These are phyloP conservation scores for Sparidentex hasta DNA, from an alignment of 2,797 vertebrate genomes.

Conservation along the genomic window DNA sequence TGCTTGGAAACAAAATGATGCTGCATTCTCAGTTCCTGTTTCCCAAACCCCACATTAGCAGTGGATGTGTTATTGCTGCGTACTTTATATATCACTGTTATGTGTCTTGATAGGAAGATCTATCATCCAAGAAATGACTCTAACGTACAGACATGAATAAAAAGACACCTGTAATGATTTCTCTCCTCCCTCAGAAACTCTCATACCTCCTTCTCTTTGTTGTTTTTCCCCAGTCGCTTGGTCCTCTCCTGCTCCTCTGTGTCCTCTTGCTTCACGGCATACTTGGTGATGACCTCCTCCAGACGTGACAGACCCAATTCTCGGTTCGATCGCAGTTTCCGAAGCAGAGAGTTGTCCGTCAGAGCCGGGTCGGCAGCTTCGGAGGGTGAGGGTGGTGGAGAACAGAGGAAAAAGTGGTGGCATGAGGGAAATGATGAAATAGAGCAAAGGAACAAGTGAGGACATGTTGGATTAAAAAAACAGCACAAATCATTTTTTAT, in stretches of 20 bases:
- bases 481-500: too few species aligned
- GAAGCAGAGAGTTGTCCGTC: conserved; percentile 75
- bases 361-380: conserved; percentile 89
- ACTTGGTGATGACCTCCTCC: conserved; percentile 90
- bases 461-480: too few species aligned
- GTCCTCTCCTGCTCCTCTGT: conserved; percentile 85
- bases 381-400: not conserved
- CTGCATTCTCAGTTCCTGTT: not conserved
- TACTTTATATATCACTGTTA: too few species aligned
- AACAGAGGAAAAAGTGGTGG: not conserved
- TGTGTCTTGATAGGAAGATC: not conserved
- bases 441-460: not conserved
- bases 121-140: not conserved
- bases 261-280: conserved; percentile 87
- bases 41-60: not conserved
- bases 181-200: too few species aligned
- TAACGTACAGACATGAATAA: not conserved
- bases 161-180: not conserved
- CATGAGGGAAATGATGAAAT: not conserved
- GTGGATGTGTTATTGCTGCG: not conserved
- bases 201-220: conserved; percentile 74
- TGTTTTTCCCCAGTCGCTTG: conserved; percentile 68
- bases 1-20: not conserved
- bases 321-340: conserved; percentile 88
- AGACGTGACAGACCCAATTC: conserved; percentile 83